Conservation (phyloP, 2,888 invertebrate genomes). For the Cyrtodaria siliqua region DNA sequence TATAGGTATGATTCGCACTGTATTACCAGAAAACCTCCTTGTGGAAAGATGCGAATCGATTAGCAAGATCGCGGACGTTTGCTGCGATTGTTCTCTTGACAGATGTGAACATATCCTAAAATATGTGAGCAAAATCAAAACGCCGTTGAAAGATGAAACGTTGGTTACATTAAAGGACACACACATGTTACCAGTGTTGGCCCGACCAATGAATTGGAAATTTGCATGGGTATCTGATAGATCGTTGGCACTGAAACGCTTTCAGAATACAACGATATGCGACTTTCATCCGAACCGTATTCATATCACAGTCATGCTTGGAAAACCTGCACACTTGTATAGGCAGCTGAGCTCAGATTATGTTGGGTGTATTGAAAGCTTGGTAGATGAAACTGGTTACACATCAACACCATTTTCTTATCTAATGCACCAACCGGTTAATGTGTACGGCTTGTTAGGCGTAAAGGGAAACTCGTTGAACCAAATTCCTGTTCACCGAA, state of each 20-base stretch:
- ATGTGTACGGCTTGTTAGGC: not conserved
- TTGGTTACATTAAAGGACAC: constrained; percentile 9
- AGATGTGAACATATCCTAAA: constrained; percentile 18
- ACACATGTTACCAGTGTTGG: constrained; percentile 61
- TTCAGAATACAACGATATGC: not conserved
- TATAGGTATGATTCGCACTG: constrained; percentile 68
- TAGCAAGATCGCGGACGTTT: constrained; percentile 15
- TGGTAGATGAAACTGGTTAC: constrained; percentile 11
- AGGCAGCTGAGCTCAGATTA: not conserved
- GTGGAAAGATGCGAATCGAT: constrained; percentile 67
- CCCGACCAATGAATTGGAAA: constrained; percentile 64
- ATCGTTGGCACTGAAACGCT: not conserved
- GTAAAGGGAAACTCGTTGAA: not conserved
- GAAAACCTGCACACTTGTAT: constrained; percentile 36
- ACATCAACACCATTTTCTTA: not conserved
- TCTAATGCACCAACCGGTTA: not conserved
- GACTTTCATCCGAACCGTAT: not conserved
- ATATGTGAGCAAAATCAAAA: constrained; percentile 19
- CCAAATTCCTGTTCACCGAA: not conserved
- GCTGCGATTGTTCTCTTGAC: constrained; percentile 12
- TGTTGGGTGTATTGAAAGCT: constrained; percentile 30
- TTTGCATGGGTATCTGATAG: constrained; percentile 66
- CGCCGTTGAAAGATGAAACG: constrained; percentile 2
- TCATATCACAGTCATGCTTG: constrained; percentile 29
- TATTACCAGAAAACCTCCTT: constrained; percentile 49